phyloP scores from a whole-genome alignment of 2,888 invertebrate species.

The Chaetogeoica ovagalla region DNA sequence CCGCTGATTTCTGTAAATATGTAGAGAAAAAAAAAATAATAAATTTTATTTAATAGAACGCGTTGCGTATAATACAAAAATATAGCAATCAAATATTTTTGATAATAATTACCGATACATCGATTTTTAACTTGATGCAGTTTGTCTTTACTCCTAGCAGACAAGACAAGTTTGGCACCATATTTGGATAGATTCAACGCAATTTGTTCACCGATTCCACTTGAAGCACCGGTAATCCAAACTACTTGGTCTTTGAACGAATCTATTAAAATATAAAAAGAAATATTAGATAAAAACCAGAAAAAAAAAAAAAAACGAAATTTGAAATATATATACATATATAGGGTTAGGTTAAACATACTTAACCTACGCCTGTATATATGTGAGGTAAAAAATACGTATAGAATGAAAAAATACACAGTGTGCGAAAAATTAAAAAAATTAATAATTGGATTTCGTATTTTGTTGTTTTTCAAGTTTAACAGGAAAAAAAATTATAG shows the following conservation, averaged over 20 bases:
- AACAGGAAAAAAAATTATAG: no score
- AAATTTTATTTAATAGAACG: neutral
- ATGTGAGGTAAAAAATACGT: neutral
- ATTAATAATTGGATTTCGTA: no score
- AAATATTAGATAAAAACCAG: no score
- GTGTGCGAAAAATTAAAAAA: no score
- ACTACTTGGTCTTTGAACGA: conserved; percentile 71
- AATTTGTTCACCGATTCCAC: conserved; percentile 77
- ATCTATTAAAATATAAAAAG: conserved; percentile 58
- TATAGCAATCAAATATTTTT: conserved; percentile 38
- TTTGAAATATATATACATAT: no score
- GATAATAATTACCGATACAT: conserved; percentile 64
- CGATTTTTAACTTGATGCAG: conserved; percentile 69
- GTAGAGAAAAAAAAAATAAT: neutral
- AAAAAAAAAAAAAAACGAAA: no score
- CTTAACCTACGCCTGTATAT: no score
- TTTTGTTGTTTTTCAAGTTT: no score
- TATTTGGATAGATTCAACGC: conserved; percentile 70
- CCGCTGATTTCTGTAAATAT: conserved; percentile 51
- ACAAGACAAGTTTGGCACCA: conserved; percentile 70
- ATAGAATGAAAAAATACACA: no score
- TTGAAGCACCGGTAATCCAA: conserved; percentile 83
- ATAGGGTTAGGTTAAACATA: no score
- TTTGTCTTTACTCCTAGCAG: conserved; percentile 69
- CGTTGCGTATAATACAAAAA: neutral